A percentile compares a stretch with the other conserved stretches of the same genome.
phyloP scores from a whole-genome alignment of 1,140 invertebrate species.

The Octopus bimaculoides region DNA sequence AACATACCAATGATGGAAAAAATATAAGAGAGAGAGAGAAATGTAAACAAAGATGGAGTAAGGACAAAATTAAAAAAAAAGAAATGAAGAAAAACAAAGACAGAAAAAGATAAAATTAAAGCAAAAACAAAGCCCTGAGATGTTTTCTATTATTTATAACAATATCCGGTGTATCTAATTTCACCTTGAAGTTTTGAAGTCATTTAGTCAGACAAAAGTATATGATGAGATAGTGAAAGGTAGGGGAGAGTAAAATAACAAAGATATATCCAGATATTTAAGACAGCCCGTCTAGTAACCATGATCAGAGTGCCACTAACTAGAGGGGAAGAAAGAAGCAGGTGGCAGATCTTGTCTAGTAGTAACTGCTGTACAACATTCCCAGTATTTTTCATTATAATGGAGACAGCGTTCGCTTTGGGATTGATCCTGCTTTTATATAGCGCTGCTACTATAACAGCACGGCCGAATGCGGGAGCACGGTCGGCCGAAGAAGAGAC shows the following conservation, averaged over 20 bases:
- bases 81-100: not conserved
- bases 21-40: not conserved
- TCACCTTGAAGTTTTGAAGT: constrained; percentile 4
- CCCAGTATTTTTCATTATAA: not conserved
- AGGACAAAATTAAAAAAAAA: not conserved
- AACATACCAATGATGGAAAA: not conserved
- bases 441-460: not conserved
- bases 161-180: constrained; percentile 7
- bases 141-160: not conserved
- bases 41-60: not conserved
- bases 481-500: not conserved
- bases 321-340: not conserved
- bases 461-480: not conserved
- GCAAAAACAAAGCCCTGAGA: too few relatives aligned
- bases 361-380: not conserved
- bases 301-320: too few relatives aligned
- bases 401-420: not conserved
- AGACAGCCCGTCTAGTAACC: too few relatives aligned
- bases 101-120: too few relatives aligned
- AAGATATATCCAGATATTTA: not conserved
- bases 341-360: not conserved
- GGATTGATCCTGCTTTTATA: not conserved
- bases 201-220: constrained; percentile 3
- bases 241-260: not conserved
- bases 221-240: not conserved